Conservation (phyloP, 1,140 invertebrate species). For the Drosophila sp. region DNA sequence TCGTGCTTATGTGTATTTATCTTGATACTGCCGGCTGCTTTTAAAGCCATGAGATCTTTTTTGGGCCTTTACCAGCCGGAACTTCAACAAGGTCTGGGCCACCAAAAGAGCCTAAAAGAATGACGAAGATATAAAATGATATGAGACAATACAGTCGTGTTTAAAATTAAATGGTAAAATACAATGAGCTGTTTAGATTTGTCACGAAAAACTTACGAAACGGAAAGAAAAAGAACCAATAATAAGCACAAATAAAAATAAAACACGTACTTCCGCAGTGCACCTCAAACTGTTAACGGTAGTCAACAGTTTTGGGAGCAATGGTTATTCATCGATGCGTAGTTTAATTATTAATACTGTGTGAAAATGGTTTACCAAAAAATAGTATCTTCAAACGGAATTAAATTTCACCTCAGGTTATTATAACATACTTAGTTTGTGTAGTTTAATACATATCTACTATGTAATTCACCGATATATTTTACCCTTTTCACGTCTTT, state of each 20-base stretch:
- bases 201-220: slow-evolving; percentile 64
- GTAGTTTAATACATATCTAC: too few relatives aligned
- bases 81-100: slow-evolving; percentile 49
- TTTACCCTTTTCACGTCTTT: background rate
- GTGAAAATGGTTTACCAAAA: too few relatives aligned
- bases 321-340: slow-evolving; percentile 22
- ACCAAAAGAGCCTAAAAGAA: slow-evolving; percentile 52
- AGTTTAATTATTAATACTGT: too few relatives aligned
- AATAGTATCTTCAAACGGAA: too few relatives aligned
- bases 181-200: slow-evolving; percentile 39
- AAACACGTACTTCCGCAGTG: slow-evolving; percentile 64
- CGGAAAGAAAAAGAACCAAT: slow-evolving; percentile 57
- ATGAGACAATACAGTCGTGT: slow-evolving; percentile 64
- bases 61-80: slow-evolving; percentile 67
- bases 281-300: slow-evolving; percentile 11
- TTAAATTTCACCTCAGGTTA: too few relatives aligned
- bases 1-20: slow-evolving; percentile 73
- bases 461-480: too few relatives aligned
- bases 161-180: slow-evolving; percentile 54
- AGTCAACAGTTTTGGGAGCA: slow-evolving; percentile 13
- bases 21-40: slow-evolving; percentile 36
- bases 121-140: slow-evolving; percentile 18
- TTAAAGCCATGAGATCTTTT: slow-evolving; percentile 62
- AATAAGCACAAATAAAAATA: slow-evolving; percentile 60
- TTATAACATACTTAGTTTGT: too few relatives aligned